Conservation (phyloP, 1,140 invertebrate species). For the Holotrichia oblita region DNA sequence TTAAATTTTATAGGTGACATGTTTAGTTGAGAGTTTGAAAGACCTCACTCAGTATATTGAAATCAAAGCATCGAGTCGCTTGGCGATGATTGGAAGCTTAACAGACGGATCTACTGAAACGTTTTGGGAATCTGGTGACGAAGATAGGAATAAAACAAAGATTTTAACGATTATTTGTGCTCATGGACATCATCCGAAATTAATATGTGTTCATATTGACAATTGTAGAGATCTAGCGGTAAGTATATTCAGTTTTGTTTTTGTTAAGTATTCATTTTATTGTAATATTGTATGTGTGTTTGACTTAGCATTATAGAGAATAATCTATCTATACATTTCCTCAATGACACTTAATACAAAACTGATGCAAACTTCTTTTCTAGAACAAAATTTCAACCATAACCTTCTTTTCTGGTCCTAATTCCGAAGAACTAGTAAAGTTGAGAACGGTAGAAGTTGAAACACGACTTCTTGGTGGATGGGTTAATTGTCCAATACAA, state of each 20-base stretch:
- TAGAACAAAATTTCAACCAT: constrained; percentile 90
- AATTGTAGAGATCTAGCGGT: constrained; percentile 91
- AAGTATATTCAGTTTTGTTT: constrained; percentile 59
- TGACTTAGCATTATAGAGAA: too few species aligned
- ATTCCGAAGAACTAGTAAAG: constrained; percentile 82
- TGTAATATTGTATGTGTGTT: too few species aligned
- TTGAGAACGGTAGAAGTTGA: constrained; percentile 86
- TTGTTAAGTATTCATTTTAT: not conserved
- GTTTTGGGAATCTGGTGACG: constrained; percentile 99
- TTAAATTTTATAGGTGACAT: constrained; percentile 60
- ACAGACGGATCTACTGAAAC: constrained; percentile 96
- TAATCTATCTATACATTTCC: too few species aligned
- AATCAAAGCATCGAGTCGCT: constrained; percentile 89
- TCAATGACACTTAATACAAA: too few species aligned
- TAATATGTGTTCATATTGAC: constrained; percentile 90
- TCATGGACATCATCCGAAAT: constrained; percentile 69
- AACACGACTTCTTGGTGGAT: constrained; percentile 76
- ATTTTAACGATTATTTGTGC: constrained; percentile 66
- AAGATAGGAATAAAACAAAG: constrained; percentile 93
- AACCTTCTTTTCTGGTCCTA: constrained; percentile 81
- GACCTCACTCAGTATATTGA: constrained; percentile 81
- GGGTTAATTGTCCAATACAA: constrained; percentile 85
- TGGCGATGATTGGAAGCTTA: constrained; percentile 91
- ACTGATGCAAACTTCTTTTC: constrained; percentile 47
- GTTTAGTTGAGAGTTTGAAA: constrained; percentile 71